Evolutionary conservation across 2,797 vertebrate species (phyloP), one percentile per base, ranked within the genome.

Genomic region (Platalea minor): DNA sequence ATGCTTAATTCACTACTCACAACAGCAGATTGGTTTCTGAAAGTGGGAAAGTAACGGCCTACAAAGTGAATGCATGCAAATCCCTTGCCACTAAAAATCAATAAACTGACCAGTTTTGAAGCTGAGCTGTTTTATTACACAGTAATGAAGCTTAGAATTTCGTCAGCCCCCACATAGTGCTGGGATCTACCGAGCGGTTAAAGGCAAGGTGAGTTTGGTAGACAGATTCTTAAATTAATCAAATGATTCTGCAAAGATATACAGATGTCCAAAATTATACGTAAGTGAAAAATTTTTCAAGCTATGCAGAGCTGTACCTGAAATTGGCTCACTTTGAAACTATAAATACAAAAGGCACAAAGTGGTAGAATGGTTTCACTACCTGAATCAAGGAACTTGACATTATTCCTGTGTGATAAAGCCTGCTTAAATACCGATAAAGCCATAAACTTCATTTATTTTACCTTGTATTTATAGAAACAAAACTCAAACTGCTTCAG

Each of bases 31-130:
- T 97, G 51, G 57, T 88, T 98, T 96, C 92, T 96, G 79, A 93
- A 96, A 94, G 60, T 17, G 60, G 70, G 76, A 97, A 96, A 95
- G 73, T 87, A 93, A 77, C 3, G 2, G 57, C 65, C 84, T 76
- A 90, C 50, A 60, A 91, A 95, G 80, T 39, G 93, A 97, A 88
- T 13, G 18, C 57, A 86, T 94, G 94, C 37, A 91, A 96, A 91
- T 95, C 87, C 85, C 95, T 83, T 91, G 91, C 53, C 43, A 91
- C 43, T 88, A 48, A 94, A 75, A 97, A 90, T 95, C 96, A 97
- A 96, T 96, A 96, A 96, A 85, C 48, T 96, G 93, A 94, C 94
- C 56, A 20, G 50, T 95, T 97, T 95, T 72, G 88, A 97, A 96
- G 69, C 46, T 89, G 85, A 97, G 85, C n/a, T 84, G 31, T 61